These are phyloP conservation scores for Kryphioiulus occultus DNA, from an alignment of 2,888 invertebrate species.

Conservation along the genomic window DNA sequence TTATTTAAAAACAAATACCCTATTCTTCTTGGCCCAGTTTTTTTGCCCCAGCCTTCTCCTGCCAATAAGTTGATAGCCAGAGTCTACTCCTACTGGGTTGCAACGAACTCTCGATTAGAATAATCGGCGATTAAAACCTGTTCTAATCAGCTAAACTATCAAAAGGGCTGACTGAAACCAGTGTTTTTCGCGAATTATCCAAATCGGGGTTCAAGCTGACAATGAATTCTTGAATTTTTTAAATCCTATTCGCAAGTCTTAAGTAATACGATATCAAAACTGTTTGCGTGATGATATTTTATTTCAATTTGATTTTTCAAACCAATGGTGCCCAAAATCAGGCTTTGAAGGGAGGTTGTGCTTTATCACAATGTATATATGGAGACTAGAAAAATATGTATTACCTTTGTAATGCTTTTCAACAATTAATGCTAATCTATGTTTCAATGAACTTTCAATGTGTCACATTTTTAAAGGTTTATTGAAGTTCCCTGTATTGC, in stretches of 20 bases:
- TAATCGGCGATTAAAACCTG: neutral
- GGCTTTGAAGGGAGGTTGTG: neutral
- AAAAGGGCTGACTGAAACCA: neutral
- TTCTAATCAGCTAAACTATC: neutral
- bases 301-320: neutral
- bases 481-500: too few relatives aligned
- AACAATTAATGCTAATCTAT: too few relatives aligned
- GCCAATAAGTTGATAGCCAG: neutral
- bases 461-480: too few relatives aligned
- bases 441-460: too few relatives aligned
- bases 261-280: constrained; percentile 40
- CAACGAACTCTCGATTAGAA: neutral
- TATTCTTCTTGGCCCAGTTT: neutral
- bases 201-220: neutral
- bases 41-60: neutral
- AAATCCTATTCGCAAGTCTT: constrained; percentile 8
- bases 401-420: neutral
- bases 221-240: neutral
- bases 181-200: neutral
- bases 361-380: neutral
- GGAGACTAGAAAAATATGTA: neutral
- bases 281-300: neutral
- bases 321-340: neutral
- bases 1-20: constrained; percentile 4
- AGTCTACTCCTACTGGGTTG: neutral